A percentile compares a stretch with the other conserved stretches of the same genome.
phyloP scores from a whole-genome alignment of 2,888 invertebrate species.

The Drosophila testacea region DNA sequence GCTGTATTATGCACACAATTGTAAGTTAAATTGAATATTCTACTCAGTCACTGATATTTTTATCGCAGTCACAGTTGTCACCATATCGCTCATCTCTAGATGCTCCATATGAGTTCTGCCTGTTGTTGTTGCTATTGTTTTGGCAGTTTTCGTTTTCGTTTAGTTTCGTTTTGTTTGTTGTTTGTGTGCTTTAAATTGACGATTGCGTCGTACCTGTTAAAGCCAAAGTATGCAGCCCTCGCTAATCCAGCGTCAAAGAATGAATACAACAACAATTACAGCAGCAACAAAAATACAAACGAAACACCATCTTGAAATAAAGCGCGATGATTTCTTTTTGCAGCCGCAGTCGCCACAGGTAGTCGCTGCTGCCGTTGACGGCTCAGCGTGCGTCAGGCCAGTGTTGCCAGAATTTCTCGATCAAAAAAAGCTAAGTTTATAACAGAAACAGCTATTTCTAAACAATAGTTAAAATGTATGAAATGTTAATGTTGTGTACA shows the following conservation, averaged over 20 bases:
- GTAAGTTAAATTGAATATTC: too few relatives aligned
- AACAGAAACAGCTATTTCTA: too few relatives aligned
- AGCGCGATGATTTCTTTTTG: slow-evolving; percentile 65
- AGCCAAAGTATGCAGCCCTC: slow-evolving; percentile 23
- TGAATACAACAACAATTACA: slow-evolving; percentile 7
- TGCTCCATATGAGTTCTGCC: slow-evolving; percentile 8
- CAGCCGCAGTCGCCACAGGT: slow-evolving; percentile 52
- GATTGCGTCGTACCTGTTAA: slow-evolving; percentile 19
- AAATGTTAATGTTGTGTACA: too few relatives aligned
- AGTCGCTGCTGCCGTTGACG: slow-evolving; percentile 39
- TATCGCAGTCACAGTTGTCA: too few relatives aligned
- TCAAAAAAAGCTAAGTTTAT: too few relatives aligned
- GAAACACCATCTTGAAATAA: slow-evolving; percentile 56
- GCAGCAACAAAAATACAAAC: slow-evolving; percentile 18
- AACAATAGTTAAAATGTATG: too few relatives aligned
- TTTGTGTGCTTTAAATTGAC: slow-evolving; percentile 1
- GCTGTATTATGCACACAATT: too few relatives aligned
- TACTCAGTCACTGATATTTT: too few relatives aligned
- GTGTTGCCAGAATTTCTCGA: neutral
- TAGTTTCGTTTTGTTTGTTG: slow-evolving; percentile 18
- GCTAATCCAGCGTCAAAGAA: slow-evolving; percentile 27
- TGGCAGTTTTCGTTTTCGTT: slow-evolving; percentile 56
- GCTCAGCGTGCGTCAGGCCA: slow-evolving; percentile 19
- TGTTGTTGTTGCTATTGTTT: slow-evolving; percentile 16
- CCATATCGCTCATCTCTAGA: too few relatives aligned